These are phyloP conservation scores for Alethe castanea DNA, from an alignment of 2,113 vertebrate genomes.

Conservation along the genomic window DNA sequence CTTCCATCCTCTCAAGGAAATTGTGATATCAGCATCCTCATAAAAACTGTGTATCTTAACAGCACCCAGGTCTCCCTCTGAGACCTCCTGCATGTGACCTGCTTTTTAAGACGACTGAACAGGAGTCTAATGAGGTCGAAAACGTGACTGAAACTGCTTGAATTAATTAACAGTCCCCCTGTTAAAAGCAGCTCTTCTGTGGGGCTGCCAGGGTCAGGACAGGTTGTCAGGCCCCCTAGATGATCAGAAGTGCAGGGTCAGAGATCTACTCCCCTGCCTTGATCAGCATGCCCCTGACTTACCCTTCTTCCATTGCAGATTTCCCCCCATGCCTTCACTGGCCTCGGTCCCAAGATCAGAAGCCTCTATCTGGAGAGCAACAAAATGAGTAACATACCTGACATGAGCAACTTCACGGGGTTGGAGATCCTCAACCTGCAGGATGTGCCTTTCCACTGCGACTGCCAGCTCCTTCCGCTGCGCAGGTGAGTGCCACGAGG, in stretches of 20 bases:
- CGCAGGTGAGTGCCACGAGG: slow-evolving; percentile 70
- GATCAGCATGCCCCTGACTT: background rate
- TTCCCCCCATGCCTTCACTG: slow-evolving; percentile 79
- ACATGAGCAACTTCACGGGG: slow-evolving; percentile 73
- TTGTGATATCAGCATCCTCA: accelerated
- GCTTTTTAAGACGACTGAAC: background rate
- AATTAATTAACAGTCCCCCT: background rate
- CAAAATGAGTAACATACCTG: slow-evolving; percentile 78
- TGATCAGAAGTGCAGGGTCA: background rate
- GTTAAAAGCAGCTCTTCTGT: background rate
- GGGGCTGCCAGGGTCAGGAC: accelerated
- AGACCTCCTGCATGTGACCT: background rate
- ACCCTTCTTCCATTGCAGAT: slow-evolving; percentile 31
- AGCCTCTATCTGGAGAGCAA: slow-evolving; percentile 89
- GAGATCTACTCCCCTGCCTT: background rate
- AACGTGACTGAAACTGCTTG: background rate
- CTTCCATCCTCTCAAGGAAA: background rate
- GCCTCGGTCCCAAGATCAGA: slow-evolving; percentile 78
- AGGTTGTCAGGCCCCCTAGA: background rate
- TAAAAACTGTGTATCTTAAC: background rate
- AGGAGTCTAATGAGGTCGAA: background rate
- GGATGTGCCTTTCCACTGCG: slow-evolving; percentile 85
- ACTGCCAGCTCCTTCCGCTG: slow-evolving; percentile 87
- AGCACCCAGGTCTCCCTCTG: background rate
- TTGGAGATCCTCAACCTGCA: slow-evolving; percentile 89